Evolutionary conservation across 2,888 invertebrate species (phyloP), one percentile per base, ranked within the genome.

Genomic region (Vanessa cardui): DNA sequence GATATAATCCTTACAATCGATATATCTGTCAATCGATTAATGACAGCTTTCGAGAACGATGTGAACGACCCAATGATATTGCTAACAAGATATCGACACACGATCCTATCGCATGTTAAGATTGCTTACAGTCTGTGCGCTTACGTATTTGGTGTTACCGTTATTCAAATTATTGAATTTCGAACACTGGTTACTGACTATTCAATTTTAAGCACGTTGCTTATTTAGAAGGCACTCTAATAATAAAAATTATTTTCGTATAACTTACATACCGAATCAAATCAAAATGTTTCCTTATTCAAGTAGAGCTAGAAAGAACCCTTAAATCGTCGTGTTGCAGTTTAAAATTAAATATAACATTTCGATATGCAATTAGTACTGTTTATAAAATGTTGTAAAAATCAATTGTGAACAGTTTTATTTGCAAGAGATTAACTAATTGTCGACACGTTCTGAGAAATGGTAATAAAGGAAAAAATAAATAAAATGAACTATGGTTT

Each of bases 21-120:
- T 39, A 76, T 73, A 72, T 74, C 49, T 78, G 71, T 78, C 81
- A 77, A 68, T 71, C 74, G 74, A 78, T 78, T 54, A 56, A 44
- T 56, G 26, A 61, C 66, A 66, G 47, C 44, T 66, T 73, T 68
- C 60, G 46, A 62, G 63, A 64, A n/a, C 16, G 58, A 62, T 67
- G 74, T 72, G 64, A 73, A 72, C 50, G 70, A 70, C 72, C 73
- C 60, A 64, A 64, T 58, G 61, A 49, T 33, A 49, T 39, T 20
- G 44, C 21, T 39, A 44, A 58, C 6, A 18, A 56, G 54, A 54
- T 66, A 67, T 62, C 64, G 61, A 50, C 46, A 46, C 63, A 62
- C 59, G 54, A 66, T 18, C 33, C 59, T 2, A 54, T 20, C 8
- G n/a, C 59, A 66, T 66, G 54, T 7, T 31, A 21, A 50, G 46